Percentiles rank a stretch among this genome's conserved stretches.
Conservation (phyloP, 2,888 invertebrate species). For the Quadroppia sp. region DNA sequence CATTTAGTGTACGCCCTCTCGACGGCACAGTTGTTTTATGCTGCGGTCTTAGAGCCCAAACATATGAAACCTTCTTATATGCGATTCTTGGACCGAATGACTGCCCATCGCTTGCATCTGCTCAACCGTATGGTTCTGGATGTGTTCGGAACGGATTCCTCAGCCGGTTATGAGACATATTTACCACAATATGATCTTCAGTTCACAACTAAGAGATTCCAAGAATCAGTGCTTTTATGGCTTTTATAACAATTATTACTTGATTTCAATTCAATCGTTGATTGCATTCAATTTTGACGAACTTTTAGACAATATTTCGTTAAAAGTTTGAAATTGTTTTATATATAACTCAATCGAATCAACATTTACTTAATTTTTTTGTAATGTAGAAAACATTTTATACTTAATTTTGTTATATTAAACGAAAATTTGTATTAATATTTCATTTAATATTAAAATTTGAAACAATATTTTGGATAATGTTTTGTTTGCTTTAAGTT, state of each 20-base stretch:
- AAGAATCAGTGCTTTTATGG: constrained; percentile 48
- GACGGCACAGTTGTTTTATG: constrained; percentile 37
- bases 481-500: no score
- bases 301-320: no score
- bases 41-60: constrained; percentile 47
- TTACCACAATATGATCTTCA: constrained; percentile 46
- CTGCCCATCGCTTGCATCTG: constrained; percentile 46
- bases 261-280: no score
- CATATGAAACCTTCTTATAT: constrained; percentile 48
- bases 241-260: constrained; percentile 44
- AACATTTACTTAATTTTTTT: no score
- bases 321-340: no score
- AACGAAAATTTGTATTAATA: no score
- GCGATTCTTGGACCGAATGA: constrained; percentile 47
- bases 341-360: no score
- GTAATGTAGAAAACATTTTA: no score
- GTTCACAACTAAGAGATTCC: constrained; percentile 46
- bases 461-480: no score
- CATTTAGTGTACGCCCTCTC: constrained; percentile 37
- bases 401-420: no score
- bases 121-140: constrained; percentile 48
- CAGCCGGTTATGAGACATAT: constrained; percentile 46
- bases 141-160: constrained; percentile 48
- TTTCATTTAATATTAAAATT: no score
- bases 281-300: no score